Base-by-base conservation (phyloP, 2,797 vertebrate species). In the Clarias fuscus region DNA sequence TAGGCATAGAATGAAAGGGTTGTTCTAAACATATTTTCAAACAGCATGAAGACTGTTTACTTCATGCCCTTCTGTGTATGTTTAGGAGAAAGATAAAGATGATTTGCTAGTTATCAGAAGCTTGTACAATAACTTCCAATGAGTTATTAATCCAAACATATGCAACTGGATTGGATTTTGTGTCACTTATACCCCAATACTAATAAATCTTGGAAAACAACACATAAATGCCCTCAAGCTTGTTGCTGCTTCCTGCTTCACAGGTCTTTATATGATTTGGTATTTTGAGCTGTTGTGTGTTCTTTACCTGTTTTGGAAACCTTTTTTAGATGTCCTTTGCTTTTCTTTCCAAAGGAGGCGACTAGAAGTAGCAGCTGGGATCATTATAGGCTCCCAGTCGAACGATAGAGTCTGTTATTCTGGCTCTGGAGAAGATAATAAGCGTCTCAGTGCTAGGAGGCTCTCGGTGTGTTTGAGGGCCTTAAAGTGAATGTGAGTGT, bases 401-500 rank as follows among this genome's bases (percentile, higher is more conserved):
- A 86, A 75, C 6, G 58, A 40, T 62, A 20, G 8, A 24, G 15
- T 73, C 78, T 75, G 78, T 48, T 48, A n/a, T 71, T 73, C 70
- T 73, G 85, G 65, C 78, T 6, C 62, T 10, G 68, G 77, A 86
- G 77, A 86, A 72, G 77, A 82, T 86, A 86, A 86, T 65, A 70
- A 86, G 80, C 33, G 53, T 71, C 53, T 70, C 56, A 6, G 65
- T 70, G 76, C 65, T 61, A 40, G 68, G 8, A 82, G 20, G 27
- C 82, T 62, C 64, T 83, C 22, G 7, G 56, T 72, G 64, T 83
- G 78, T 53, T 56, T 83, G 33, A 67, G 53, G 22, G 18, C 64
- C 27, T 85, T 24, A 75, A 58, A 71, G 48, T 5, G 78, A 86
- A 48, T 48, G 61, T 73, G 33, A 37, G 81, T 58, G 58, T 68